phyloP scores from a whole-genome alignment of 1,140 invertebrate species.

The Bombus affinis region DNA sequence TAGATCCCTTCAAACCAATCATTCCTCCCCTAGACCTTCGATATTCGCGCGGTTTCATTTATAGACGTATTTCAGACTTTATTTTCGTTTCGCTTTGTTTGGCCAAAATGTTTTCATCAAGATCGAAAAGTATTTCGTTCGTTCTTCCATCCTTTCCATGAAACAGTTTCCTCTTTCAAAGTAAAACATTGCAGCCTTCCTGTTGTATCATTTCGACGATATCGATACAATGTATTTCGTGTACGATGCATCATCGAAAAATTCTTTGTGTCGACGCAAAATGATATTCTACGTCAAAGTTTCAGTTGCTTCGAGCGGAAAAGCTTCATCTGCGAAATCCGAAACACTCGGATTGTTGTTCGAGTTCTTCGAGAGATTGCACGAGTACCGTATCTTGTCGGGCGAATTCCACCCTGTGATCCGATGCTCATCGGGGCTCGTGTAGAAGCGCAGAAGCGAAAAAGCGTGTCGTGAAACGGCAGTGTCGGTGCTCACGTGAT shows the following conservation, averaged over 20 bases:
- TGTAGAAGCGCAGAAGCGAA: background rate
- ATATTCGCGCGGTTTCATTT: background rate
- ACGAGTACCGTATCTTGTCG: background rate
- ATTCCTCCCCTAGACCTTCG: background rate
- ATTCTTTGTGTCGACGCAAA: background rate
- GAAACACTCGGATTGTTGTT: background rate
- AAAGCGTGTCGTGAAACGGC: slow-evolving; percentile 27
- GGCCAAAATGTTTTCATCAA: background rate
- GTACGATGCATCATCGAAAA: background rate
- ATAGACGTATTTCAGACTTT: background rate
- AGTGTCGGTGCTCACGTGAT: slow-evolving; percentile 38
- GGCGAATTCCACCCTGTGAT: too few species aligned
- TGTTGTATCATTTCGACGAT: background rate
- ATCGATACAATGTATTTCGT: background rate
- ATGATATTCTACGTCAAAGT: background rate
- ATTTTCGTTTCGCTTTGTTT: too few species aligned
- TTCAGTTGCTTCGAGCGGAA: background rate
- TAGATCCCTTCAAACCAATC: background rate
- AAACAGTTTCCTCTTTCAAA: too few species aligned
- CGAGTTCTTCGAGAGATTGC: too few species aligned
- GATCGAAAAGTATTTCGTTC: too few species aligned
- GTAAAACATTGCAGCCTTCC: background rate
- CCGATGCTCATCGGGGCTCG: background rate
- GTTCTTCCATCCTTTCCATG: too few species aligned
- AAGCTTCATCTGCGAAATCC: background rate